Evolutionary conservation across 2,113 vertebrate genomes (phyloP).

Genomic region (Acinonyx jubatus): DNA sequence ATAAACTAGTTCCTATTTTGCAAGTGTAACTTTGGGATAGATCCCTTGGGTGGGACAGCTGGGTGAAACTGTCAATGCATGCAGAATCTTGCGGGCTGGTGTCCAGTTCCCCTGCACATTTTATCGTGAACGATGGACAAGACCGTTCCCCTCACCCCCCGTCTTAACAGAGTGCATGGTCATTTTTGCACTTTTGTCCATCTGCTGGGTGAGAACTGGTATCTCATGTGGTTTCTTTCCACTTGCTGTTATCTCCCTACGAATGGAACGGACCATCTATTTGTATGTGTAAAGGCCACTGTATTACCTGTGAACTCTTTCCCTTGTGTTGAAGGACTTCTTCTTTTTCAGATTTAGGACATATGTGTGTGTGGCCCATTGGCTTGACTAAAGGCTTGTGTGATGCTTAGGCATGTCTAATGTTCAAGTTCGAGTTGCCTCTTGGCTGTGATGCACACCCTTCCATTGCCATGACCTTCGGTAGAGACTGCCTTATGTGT

Average conservation of each 20-base stretch:
- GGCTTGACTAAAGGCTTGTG: neutral
- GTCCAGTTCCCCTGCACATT: neutral
- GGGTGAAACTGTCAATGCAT: neutral
- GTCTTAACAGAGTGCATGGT: neutral
- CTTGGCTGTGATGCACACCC: neutral
- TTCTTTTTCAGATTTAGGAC: neutral
- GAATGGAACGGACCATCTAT: neutral
- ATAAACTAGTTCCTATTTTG: neutral
- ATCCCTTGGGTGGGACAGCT: neutral
- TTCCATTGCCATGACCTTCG: accelerated
- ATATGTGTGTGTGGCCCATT: neutral
- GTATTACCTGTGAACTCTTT: neutral
- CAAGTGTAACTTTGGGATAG: neutral
- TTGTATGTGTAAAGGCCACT: neutral
- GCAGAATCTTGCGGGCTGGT: neutral
- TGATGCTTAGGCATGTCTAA: neutral
- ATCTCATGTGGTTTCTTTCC: neutral
- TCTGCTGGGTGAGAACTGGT: neutral
- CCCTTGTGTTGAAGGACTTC: neutral
- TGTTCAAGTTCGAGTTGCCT: neutral
- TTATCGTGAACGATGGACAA: neutral
- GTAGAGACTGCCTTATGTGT: too few relatives aligned
- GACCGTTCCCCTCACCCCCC: neutral
- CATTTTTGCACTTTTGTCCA: too few relatives aligned
- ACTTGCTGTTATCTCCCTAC: neutral